These are phyloP conservation scores for Desoria tigrina DNA, from an alignment of 2,888 invertebrate genomes.

Conservation along the genomic window DNA sequence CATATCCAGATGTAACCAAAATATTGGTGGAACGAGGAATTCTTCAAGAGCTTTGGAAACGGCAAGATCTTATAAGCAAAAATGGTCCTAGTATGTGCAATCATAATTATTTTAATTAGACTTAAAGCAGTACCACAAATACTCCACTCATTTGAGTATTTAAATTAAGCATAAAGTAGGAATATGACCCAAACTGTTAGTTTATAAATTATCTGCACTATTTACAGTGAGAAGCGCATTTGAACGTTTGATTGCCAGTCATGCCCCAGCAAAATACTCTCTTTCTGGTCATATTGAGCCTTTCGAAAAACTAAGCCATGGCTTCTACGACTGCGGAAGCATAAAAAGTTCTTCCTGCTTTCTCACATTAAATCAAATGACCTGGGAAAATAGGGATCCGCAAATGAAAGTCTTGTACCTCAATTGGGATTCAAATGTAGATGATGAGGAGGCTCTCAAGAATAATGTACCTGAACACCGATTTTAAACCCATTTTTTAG, in stretches of 20 bases:
- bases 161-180: too few relatives aligned
- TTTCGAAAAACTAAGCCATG: slow-evolving; percentile 63
- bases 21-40: slow-evolving; percentile 43
- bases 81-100: slow-evolving; percentile 41
- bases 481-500: neutral
- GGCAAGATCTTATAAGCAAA: slow-evolving; percentile 40
- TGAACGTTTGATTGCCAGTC: slow-evolving; percentile 63
- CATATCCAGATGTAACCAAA: slow-evolving; percentile 35
- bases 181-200: too few relatives aligned
- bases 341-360: slow-evolving; percentile 18
- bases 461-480: slow-evolving; percentile 37
- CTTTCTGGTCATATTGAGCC: slow-evolving; percentile 65
- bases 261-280: slow-evolving; percentile 67
- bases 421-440: slow-evolving; percentile 10
- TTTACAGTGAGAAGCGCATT: slow-evolving; percentile 59
- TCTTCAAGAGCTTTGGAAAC: slow-evolving; percentile 43
- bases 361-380: slow-evolving; percentile 24
- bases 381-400: slow-evolving; percentile 23
- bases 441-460: slow-evolving; percentile 18
- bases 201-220: too few relatives aligned
- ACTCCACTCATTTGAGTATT: too few relatives aligned
- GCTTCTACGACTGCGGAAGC: slow-evolving; percentile 7
- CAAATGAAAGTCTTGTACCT: slow-evolving; percentile 27
- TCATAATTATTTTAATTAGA: neutral
- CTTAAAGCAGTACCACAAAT: neutral